phyloP scores from a whole-genome alignment of 1,140 invertebrate genomes.

The Scaptomyza hsui region DNA sequence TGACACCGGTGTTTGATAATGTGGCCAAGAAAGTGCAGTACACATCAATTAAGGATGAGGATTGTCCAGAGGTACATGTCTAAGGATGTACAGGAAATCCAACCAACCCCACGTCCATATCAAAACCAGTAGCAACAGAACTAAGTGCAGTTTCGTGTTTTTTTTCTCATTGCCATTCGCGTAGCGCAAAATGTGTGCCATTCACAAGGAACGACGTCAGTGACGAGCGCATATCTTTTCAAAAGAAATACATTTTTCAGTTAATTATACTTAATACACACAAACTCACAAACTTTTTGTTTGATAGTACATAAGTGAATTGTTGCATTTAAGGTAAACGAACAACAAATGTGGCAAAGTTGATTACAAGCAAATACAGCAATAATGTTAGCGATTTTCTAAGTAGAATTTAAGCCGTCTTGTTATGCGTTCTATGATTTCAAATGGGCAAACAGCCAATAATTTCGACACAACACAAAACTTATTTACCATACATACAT shows the following conservation, averaged over 20 bases:
- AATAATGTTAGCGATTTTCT: slow-evolving; percentile 70
- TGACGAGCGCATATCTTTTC: slow-evolving; percentile 43
- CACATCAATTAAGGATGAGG: slow-evolving; percentile 87
- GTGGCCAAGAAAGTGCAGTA: slow-evolving; percentile 90
- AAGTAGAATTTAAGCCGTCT: slow-evolving; percentile 63
- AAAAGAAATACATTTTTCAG: slow-evolving; percentile 23
- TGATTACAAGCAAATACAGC: slow-evolving; percentile 49
- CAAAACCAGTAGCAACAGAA: slow-evolving; percentile 22
- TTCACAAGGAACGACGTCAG: slow-evolving; percentile 48
- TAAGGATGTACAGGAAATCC: slow-evolving; percentile 35
- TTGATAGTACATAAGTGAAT: slow-evolving; percentile 74
- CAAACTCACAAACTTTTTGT: slow-evolving; percentile 52
- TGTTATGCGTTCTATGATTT: slow-evolving; percentile 67
- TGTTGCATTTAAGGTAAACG: slow-evolving; percentile 70
- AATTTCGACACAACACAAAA: slow-evolving; percentile 39
- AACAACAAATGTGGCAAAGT: slow-evolving; percentile 42
- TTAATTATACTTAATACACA: slow-evolving; percentile 30
- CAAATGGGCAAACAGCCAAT: slow-evolving; percentile 18
- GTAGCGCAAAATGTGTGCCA: slow-evolving; percentile 70
- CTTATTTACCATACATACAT: slow-evolving; percentile 42
- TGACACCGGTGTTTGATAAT: slow-evolving; percentile 87
- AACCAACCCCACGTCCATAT: slow-evolving; percentile 31
- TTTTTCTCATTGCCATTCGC: slow-evolving; percentile 65
- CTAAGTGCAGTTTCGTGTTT: slow-evolving; percentile 38
- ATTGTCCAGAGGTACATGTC: slow-evolving; percentile 84